Base-by-base conservation (phyloP, 2,888 invertebrate species). In the Ethmia dodecea region DNA sequence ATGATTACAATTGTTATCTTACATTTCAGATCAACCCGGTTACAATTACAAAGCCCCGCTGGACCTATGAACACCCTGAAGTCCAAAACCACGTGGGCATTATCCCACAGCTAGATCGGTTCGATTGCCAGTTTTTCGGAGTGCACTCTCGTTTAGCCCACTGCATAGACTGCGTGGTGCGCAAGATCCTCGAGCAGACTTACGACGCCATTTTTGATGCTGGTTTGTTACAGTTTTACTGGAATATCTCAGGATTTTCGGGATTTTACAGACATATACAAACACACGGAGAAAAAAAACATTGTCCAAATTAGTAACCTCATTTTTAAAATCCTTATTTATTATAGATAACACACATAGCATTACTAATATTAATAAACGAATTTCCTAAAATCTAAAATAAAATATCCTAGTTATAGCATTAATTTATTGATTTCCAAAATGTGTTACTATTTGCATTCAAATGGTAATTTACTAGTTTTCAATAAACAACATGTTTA, bases 51-150 rank as follows among this genome's bases (percentile, higher is more conserved):
- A 13, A 31, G 9, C 13, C 12, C 4, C 37, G 41, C 1, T 44
- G 41, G 42, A 25, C 39, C 1, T 35, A 22, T 16, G 14, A 31
- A 9, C 43, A 47, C 57, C 86, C 88, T 1, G 91, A 91, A 52
- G 87, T 91, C 32, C 90, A 91, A 0, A 78, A 79, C 30, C 74
- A 89, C 28, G 81, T 86, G 8, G 92, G 92, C 11, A 90, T 90
- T 58, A 55, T 91, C 1, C 71, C 77, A 20, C 73, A 86, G 13
- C 61, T 91, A 2, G 71, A 76, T 13, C 89, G 89, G 54, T 92
- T 92, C 49, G 91, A 91, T 60, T 89, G 90, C 0, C 86, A 88
- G 9, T 91, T 90, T 57, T 92, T 92, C 52, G 90, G 89, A 8
- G 86, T 91, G 2, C 89, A 90, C 55, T 88, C 87, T 37, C 45